A percentile compares a stretch with the other conserved stretches of the same genome.
Conservation (phyloP, 2,888 invertebrate genomes). For the Neocrepidodera transversa region DNA sequence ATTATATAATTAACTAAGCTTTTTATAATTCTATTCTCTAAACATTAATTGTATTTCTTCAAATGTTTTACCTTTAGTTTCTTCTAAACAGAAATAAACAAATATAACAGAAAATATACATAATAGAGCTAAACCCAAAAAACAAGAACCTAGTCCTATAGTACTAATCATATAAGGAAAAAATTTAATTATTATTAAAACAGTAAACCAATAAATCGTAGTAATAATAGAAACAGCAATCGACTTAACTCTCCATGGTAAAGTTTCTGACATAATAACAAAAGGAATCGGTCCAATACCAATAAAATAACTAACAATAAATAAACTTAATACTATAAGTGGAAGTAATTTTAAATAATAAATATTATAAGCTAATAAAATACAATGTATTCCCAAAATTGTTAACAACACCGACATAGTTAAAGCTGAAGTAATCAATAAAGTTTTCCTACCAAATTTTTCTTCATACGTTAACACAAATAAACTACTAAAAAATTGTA, state of each 20-base stretch:
- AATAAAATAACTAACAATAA: slow-evolving; percentile 73
- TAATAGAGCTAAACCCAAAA: slow-evolving; percentile 44
- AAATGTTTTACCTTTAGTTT: slow-evolving; percentile 29
- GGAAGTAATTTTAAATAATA: slow-evolving; percentile 71
- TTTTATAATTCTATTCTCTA: too few species aligned
- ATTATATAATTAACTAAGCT: too few species aligned
- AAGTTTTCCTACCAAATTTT: slow-evolving; percentile 73
- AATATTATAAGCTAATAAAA: slow-evolving; percentile 7
- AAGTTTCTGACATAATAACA: slow-evolving; percentile 83
- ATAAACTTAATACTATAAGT: slow-evolving; percentile 71
- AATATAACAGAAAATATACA: slow-evolving; percentile 40
- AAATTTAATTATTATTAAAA: slow-evolving; percentile 43
- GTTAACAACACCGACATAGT: slow-evolving; percentile 64
- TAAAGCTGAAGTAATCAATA: slow-evolving; percentile 74
- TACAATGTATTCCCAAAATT: slow-evolving; percentile 62
- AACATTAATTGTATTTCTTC: slow-evolving; percentile 27
- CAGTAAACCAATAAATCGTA: slow-evolving; percentile 25
- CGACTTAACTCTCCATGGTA: slow-evolving; percentile 71
- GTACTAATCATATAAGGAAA: slow-evolving; percentile 39
- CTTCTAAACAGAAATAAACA: slow-evolving; percentile 39
- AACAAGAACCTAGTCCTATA: slow-evolving; percentile 42
- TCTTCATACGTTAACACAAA: slow-evolving; percentile 62
- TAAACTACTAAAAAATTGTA: slow-evolving; percentile 77
- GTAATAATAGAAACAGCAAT: slow-evolving; percentile 62
- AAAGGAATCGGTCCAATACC: slow-evolving; percentile 80